Percentiles rank a stretch among this genome's conserved stretches.
Evolutionary conservation across 2,797 vertebrate species (phyloP).

Genomic region (Taeniopygia guttata): DNA sequence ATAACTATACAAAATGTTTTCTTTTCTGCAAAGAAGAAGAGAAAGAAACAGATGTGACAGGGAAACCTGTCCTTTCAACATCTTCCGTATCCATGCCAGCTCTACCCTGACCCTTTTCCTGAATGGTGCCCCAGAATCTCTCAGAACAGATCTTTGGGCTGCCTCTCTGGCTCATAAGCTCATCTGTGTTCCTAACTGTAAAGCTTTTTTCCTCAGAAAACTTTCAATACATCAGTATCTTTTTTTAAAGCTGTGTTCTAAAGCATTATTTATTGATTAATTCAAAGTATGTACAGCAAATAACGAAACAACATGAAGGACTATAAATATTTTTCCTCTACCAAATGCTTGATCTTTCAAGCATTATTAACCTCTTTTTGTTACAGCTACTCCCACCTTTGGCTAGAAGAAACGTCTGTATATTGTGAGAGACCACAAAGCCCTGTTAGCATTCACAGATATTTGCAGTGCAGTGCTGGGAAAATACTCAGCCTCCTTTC

Average conservation of each 20-base stretch:
- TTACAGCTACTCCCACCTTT: neutral
- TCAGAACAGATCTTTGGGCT: neutral
- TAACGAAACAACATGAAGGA: neutral
- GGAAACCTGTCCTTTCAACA: neutral
- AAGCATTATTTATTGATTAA: neutral
- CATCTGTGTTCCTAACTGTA: neutral
- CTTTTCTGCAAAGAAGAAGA: neutral
- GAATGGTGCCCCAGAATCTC: neutral
- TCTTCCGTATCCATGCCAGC: neutral
- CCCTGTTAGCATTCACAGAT: neutral
- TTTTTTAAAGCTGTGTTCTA: neutral
- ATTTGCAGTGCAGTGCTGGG: neutral
- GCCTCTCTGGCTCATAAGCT: neutral
- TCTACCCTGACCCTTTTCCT: neutral
- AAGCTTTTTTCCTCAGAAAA: neutral
- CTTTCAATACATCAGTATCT: neutral
- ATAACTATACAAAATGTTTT: neutral
- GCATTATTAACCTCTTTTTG: neutral
- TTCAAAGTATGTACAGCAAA: neutral
- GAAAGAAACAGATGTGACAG: neutral
- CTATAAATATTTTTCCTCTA: neutral
- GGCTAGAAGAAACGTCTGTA: neutral
- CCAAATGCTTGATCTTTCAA: neutral
- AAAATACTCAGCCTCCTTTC: constrained; percentile 8
- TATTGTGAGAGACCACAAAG: neutral